Percentiles rank a stretch among this genome's conserved stretches.
Evolutionary conservation across 2,888 invertebrate genomes (phyloP).

Genomic region (Eurytoma californica): DNA sequence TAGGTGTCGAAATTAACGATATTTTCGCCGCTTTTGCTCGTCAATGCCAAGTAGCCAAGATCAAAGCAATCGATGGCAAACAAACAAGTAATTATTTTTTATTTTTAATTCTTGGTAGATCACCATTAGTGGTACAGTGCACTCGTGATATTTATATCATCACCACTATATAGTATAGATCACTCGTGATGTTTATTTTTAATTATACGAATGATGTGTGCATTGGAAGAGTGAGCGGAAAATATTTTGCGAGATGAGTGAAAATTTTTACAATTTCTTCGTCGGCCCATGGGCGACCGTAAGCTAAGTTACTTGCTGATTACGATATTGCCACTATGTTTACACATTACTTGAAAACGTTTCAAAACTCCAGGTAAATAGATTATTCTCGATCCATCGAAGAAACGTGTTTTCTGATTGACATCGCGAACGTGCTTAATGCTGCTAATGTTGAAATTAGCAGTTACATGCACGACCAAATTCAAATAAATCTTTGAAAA

Average conservation of each 20-base stretch:
- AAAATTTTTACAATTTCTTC: background rate
- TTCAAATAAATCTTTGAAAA: background rate
- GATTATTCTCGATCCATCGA: constrained; percentile 16
- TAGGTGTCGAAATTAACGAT: background rate
- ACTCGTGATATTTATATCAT: no score
- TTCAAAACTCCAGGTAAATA: constrained; percentile 6
- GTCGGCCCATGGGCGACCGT: no score
- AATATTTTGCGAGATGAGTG: background rate
- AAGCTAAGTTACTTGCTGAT: background rate
- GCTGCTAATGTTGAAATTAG: constrained; percentile 14
- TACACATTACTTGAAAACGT: constrained; percentile 8
- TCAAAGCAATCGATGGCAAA: background rate
- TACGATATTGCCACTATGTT: background rate
- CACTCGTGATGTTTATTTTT: no score
- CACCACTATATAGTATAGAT: no score
- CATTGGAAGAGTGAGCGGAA: no score
- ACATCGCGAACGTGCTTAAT: constrained; percentile 28
- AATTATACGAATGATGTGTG: no score
- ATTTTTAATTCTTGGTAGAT: no score
- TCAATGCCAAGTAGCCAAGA: background rate
- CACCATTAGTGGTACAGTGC: no score
- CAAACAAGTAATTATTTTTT: no score
- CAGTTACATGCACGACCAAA: background rate
- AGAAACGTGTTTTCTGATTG: constrained; percentile 33
- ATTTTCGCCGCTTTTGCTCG: background rate